A percentile compares a stretch with the other conserved stretches of the same genome.
Evolutionary conservation across 2,888 invertebrate species (phyloP).

Genomic region (Escarpia spicata): DNA sequence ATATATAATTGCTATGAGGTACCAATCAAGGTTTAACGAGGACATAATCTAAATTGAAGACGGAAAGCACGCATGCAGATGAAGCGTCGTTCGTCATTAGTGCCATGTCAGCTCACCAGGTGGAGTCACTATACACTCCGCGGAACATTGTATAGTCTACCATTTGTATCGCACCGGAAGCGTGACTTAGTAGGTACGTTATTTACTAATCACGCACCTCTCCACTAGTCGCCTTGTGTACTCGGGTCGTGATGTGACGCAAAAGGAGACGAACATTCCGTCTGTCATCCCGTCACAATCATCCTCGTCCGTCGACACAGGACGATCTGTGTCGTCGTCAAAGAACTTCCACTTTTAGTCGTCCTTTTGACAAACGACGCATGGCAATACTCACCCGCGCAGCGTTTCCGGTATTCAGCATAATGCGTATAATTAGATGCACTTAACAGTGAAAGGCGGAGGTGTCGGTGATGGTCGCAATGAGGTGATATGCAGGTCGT

Average conservation of each 20-base stretch:
- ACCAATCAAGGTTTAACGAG: no score
- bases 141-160: not conserved
- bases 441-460: not conserved
- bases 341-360: not conserved
- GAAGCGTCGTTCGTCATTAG: no score
- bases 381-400: not conserved
- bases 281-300: not conserved
- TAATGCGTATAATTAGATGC: constrained; percentile 16
- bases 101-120: no score
- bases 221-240: not conserved
- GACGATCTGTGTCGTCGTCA: not conserved
- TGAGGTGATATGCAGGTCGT: not conserved
- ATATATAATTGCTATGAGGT: no score
- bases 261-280: not conserved
- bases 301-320: not conserved
- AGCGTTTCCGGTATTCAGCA: constrained; percentile 3
- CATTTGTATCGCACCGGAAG: not conserved
- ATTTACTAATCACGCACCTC: not conserved
- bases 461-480: not conserved
- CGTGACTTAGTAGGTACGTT: not conserved
- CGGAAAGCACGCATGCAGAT: no score
- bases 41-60: no score
- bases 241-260: not conserved
- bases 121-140: no score
- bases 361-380: not conserved